phyloP scores from a whole-genome alignment of 2,888 invertebrate genomes.

The Drosophila histrio region DNA sequence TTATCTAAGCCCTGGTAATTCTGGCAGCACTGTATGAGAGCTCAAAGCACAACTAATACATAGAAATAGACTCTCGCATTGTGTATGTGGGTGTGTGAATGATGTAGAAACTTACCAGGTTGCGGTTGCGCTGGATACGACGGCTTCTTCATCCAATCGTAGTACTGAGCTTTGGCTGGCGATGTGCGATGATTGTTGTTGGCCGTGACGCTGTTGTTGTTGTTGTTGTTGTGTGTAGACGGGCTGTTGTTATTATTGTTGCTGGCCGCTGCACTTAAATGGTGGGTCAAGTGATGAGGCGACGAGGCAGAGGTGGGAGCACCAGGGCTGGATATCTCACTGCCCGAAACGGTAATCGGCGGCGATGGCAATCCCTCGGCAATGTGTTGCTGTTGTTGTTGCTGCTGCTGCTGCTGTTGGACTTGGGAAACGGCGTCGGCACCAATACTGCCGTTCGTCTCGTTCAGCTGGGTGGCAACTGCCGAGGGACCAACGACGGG shows the following conservation, averaged over 20 bases:
- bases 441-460: slow-evolving; percentile 69
- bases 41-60: not conserved
- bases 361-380: slow-evolving; percentile 86
- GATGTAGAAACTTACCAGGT: slow-evolving; percentile 87
- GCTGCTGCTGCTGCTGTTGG: slow-evolving; percentile 54
- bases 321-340: slow-evolving; percentile 87
- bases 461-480: slow-evolving; percentile 71
- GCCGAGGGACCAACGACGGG: slow-evolving; percentile 46
- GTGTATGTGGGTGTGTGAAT: no score
- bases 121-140: slow-evolving; percentile 93
- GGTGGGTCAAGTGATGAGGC: slow-evolving; percentile 83
- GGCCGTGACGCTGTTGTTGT: slow-evolving; percentile 56
- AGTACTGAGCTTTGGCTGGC: slow-evolving; percentile 90
- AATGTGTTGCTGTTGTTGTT: slow-evolving; percentile 69
- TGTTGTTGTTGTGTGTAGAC: slow-evolving; percentile 64
- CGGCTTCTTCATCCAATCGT: slow-evolving; percentile 96
- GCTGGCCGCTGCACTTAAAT: slow-evolving; percentile 85
- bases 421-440: slow-evolving; percentile 46
- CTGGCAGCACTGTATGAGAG: no score
- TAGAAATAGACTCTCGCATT: no score
- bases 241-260: slow-evolving; percentile 68
- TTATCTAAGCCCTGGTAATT: no score
- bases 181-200: slow-evolving; percentile 84
- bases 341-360: slow-evolving; percentile 86
- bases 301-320: slow-evolving; percentile 82